Evolutionary conservation across 2,888 invertebrate species (phyloP).

Genomic region (Limnephilus rhombicus): DNA sequence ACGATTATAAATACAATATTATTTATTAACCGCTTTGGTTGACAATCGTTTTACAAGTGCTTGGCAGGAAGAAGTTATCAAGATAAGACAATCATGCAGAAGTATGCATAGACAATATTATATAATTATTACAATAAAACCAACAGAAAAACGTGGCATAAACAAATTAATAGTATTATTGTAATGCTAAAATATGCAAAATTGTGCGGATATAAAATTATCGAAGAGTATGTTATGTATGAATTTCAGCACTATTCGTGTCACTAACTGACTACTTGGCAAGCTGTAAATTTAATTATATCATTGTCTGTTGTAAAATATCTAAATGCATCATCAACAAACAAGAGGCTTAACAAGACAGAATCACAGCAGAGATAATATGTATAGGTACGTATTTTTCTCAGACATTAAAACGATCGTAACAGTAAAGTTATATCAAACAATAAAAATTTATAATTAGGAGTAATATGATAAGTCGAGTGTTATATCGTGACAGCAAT

Average conservation of each 20-base stretch:
- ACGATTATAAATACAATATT: too few species aligned
- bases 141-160: too few species aligned
- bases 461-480: not conserved
- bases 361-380: not conserved
- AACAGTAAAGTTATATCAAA: not conserved
- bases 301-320: not conserved
- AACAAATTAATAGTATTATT: not conserved
- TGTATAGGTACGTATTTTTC: not conserved
- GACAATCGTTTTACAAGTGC: too few species aligned
- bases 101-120: too few species aligned
- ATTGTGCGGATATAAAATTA: not conserved
- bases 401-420: not conserved
- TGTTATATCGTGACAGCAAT: not conserved
- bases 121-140: too few species aligned
- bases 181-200: not conserved
- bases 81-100: too few species aligned
- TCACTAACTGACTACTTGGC: not conserved
- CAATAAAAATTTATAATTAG: not conserved
- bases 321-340: not conserved
- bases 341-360: not conserved
- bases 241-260: not conserved
- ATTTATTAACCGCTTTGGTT: too few species aligned
- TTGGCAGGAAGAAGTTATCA: too few species aligned
- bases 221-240: not conserved
- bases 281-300: not conserved